Evolutionary conservation across 1,140 invertebrate species (phyloP).

Genomic region (Aradophagus sp.): DNA sequence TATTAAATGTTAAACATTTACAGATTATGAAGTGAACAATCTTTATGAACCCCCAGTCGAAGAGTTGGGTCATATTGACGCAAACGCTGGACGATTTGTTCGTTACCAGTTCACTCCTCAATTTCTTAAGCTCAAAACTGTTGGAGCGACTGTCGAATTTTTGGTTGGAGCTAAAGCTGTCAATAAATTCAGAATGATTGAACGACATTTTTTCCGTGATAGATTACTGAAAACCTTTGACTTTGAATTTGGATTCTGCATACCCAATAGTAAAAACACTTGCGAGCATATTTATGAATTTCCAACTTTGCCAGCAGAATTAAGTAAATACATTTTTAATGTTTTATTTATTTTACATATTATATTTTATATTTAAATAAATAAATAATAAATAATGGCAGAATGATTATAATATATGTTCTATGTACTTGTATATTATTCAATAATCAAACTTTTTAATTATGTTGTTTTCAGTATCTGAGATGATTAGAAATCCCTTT

Average conservation of each 20-base stretch:
- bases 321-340: slow-evolving; percentile 80
- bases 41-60: slow-evolving; percentile 75
- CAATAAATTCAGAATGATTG: slow-evolving; percentile 98
- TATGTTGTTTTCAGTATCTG: slow-evolving; percentile 83
- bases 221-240: slow-evolving; percentile 98
- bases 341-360: slow-evolving; percentile 16
- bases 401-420: too few relatives aligned
- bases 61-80: slow-evolving; percentile 83
- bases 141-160: slow-evolving; percentile 98
- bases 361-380: too few relatives aligned
- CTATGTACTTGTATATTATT: too few relatives aligned
- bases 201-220: slow-evolving; percentile 97
- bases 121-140: slow-evolving; percentile 95
- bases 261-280: slow-evolving; percentile 97
- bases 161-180: slow-evolving; percentile 93
- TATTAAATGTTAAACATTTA: background rate
- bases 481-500: slow-evolving; percentile 97
- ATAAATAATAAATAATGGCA: too few relatives aligned
- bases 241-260: slow-evolving; percentile 99
- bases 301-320: slow-evolving; percentile 87
- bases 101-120: slow-evolving; percentile 97
- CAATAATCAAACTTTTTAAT: too few relatives aligned
- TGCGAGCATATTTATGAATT: slow-evolving; percentile 99
- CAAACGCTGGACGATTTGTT: slow-evolving; percentile 95
- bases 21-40: slow-evolving; percentile 66